A percentile compares a stretch with the other conserved stretches of the same genome.
Conservation (phyloP, 1,140 invertebrate genomes). For the Battus philenor region DNA sequence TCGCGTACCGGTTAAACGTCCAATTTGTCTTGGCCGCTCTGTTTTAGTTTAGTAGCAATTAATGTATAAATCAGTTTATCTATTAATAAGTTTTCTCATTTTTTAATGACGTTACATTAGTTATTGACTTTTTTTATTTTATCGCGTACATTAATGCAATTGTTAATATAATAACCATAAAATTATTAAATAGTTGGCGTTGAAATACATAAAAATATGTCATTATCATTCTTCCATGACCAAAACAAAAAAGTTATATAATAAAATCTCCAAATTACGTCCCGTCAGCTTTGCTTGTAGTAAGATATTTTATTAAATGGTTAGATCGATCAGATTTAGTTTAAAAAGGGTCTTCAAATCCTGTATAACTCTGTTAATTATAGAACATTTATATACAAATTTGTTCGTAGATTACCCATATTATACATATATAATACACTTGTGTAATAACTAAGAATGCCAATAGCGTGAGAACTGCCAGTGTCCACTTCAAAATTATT, state of each 20-base stretch:
- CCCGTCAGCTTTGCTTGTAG: too few relatives aligned
- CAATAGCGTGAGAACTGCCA: conserved; percentile 63
- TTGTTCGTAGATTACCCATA: conserved; percentile 22
- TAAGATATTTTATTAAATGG: too few relatives aligned
- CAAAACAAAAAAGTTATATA: too few relatives aligned
- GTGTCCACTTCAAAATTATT: conserved; percentile 61
- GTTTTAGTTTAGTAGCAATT: conserved; percentile 40
- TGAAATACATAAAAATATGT: too few relatives aligned
- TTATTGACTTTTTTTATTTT: too few relatives aligned
- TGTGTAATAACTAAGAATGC: conserved; percentile 45
- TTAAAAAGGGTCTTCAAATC: background rate
- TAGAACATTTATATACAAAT: conserved; percentile 15
- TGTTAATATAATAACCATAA: too few relatives aligned
- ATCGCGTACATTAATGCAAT: too few relatives aligned
- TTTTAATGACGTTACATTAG: too few relatives aligned
- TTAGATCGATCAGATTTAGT: background rate
- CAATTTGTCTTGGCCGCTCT: conserved; percentile 62
- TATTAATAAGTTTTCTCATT: too few relatives aligned
- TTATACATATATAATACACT: conserved; percentile 22
- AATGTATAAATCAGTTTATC: background rate
- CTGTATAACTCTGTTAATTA: conserved; percentile 6
- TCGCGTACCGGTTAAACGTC: conserved; percentile 40
- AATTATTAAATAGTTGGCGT: too few relatives aligned
- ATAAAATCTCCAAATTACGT: too few relatives aligned
- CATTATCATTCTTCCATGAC: too few relatives aligned